Evolutionary conservation across 2,797 vertebrate genomes (phyloP).

Genomic region (Saxicola maurus): DNA sequence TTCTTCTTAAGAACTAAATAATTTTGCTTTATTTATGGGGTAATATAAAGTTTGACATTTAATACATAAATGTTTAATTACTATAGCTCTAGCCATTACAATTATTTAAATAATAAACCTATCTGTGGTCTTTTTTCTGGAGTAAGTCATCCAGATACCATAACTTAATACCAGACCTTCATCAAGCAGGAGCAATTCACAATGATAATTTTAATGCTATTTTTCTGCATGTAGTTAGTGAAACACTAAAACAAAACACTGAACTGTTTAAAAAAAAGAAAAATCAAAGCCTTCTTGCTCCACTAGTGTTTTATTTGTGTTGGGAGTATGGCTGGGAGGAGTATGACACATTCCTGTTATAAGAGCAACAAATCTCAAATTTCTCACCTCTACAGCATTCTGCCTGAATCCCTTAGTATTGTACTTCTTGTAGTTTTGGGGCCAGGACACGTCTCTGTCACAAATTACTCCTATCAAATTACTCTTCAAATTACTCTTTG

Average conservation of each 20-base stretch:
- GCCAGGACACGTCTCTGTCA: not conserved
- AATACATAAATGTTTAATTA: not conserved
- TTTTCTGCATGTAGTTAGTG: not conserved
- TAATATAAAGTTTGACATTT: not conserved
- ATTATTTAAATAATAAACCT: not conserved
- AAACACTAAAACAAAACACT: not conserved
- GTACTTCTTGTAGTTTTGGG: not conserved
- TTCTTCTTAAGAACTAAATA: conserved; percentile 34
- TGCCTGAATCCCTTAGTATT: not conserved
- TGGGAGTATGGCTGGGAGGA: not conserved
- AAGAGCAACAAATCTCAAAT: not conserved
- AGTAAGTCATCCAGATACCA: not conserved
- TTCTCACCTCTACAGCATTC: not conserved
- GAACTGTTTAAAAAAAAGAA: not conserved
- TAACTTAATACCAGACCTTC: conserved; percentile 10
- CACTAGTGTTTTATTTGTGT: conserved; percentile 36
- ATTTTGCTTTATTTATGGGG: conserved; percentile 8
- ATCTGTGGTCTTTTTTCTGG: not conserved
- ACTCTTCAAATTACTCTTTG: not conserved
- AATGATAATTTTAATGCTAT: not conserved
- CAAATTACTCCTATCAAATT: not conserved
- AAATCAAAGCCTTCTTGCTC: not conserved
- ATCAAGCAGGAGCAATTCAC: not conserved
- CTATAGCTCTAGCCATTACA: not conserved
- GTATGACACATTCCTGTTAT: not conserved